Evolutionary conservation across 1,140 invertebrate species (phyloP).

Genomic region (Lethocerus indicus): DNA sequence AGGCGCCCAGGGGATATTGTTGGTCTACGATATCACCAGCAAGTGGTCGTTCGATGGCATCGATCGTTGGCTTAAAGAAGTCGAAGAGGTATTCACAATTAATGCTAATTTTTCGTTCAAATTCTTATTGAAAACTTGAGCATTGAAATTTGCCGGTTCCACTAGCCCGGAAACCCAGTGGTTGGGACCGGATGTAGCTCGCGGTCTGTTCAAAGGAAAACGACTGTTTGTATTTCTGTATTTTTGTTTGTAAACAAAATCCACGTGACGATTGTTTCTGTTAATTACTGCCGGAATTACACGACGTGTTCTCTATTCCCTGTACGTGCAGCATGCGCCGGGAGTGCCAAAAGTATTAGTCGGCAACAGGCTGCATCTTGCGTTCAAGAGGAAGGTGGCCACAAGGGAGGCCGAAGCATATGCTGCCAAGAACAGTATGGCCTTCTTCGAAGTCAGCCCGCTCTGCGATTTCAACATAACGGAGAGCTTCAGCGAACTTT

Average conservation of each 20-base stretch:
- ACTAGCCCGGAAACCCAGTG: too few species aligned
- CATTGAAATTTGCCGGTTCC: too few species aligned
- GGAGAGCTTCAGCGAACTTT: constrained; percentile 90
- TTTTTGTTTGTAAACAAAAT: too few species aligned
- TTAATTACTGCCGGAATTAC: too few species aligned
- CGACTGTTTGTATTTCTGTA: too few species aligned
- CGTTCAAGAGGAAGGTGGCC: constrained; percentile 86
- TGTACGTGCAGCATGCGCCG: constrained; percentile 85
- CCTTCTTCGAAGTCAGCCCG: constrained; percentile 93
- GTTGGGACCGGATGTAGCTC: too few species aligned
- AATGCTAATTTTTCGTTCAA: too few species aligned
- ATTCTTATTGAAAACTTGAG: too few species aligned
- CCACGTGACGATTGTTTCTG: too few species aligned
- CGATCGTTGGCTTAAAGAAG: constrained; percentile 91
- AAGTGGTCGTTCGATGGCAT: constrained; percentile 98
- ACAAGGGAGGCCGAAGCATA: constrained; percentile 82
- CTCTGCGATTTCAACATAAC: constrained; percentile 93
- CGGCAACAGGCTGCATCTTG: constrained; percentile 88
- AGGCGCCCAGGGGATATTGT: constrained; percentile 84
- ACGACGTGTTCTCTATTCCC: too few species aligned
- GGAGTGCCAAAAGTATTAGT: constrained; percentile 94
- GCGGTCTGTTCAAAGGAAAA: too few species aligned
- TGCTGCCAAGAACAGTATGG: constrained; percentile 90
- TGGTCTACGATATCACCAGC: constrained; percentile 97
- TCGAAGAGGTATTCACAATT: constrained; percentile 79